Evolutionary conservation across 1,140 invertebrate species (phyloP), one percentile per base, ranked within the genome.

Genomic region (Camponotus pennsylvanicus): DNA sequence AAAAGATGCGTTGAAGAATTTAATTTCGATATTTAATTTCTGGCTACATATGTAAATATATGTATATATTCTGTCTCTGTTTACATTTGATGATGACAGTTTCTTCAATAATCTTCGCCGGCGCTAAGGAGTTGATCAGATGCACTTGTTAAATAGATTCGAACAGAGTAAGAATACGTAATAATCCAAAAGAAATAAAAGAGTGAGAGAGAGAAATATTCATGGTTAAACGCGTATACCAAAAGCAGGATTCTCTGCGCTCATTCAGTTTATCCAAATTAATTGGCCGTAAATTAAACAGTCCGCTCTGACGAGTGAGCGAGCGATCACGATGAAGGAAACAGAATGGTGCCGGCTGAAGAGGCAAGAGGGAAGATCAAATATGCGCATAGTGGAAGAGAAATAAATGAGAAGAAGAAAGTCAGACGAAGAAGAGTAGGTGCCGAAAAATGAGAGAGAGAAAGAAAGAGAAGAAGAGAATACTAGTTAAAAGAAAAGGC

Each of bases 281-380:
- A 95, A 95, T 95, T 95, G 94, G 94, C 94, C 95, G 94, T 95
- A 95, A 95, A 95, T 95, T 95, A 95, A 94, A 93, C 92, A 90
- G 91, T 88, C 63, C 88, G 86, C 83, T 91, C 79, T 91, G 92
- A 92, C 85, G 92, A 87, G 90, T 49, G 70, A 52, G 82, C 80
- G 83, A 86, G 45, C 34, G 77, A 45, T 34, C 18, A 82, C 89
- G 88, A 82, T 73, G 78, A 86, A 82, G 55, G 75, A 71, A 86
- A 77, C 66, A 64, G 45, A 66, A 80, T 45, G 64, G 87, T 75
- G 40, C 69, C 69, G 69, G 27, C 40, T 73, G n/a, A 75, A 73
- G 69, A 27, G 21, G 37, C 9, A 11, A 55, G 73, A 80, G 42
- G 40, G 21, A 52, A 82, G 55, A 21, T 34, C 66, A 21, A 55